Percentiles rank a stretch among this genome's conserved stretches.
phyloP scores from a whole-genome alignment of 2,888 invertebrate species.

The Rhamnusium bicolor region DNA sequence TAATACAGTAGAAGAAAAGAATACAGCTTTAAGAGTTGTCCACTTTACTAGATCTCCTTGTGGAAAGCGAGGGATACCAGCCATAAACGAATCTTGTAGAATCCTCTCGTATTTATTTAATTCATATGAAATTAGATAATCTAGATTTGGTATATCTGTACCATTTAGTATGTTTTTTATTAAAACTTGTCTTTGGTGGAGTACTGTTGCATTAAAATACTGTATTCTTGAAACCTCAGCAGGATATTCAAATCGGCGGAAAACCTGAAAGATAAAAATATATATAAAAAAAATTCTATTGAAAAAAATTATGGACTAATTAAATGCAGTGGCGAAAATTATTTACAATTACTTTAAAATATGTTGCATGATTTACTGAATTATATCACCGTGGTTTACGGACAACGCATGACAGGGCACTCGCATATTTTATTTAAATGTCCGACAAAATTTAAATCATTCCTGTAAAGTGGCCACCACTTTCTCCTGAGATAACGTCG shows the following conservation, averaged over 20 bases:
- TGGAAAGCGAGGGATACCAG: constrained; percentile 72
- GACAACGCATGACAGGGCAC: too few species aligned
- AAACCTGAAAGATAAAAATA: constrained; percentile 76
- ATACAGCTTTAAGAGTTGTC: constrained; percentile 88
- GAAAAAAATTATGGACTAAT: too few species aligned
- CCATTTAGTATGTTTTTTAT: constrained; percentile 76
- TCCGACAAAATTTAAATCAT: too few species aligned
- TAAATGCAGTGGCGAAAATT: too few species aligned
- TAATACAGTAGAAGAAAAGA: constrained; percentile 92
- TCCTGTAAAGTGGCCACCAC: too few species aligned
- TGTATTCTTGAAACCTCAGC: constrained; percentile 80
- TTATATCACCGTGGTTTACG: too few species aligned
- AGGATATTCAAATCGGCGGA: constrained; percentile 84
- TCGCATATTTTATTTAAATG: too few species aligned
- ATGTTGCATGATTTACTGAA: too few species aligned
- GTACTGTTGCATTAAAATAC: constrained; percentile 67
- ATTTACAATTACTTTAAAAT: too few species aligned
- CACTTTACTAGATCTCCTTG: constrained; percentile 75
- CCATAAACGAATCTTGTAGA: constrained; percentile 82
- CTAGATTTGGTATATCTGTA: constrained; percentile 70
- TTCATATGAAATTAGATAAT: constrained; percentile 74
- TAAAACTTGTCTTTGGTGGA: constrained; percentile 74
- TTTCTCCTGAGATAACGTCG: too few species aligned
- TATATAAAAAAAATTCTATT: too few species aligned
- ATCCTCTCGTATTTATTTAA: constrained; percentile 75